Conservation (phyloP, 2,888 invertebrate genomes). For the Leuctra nigra region DNA sequence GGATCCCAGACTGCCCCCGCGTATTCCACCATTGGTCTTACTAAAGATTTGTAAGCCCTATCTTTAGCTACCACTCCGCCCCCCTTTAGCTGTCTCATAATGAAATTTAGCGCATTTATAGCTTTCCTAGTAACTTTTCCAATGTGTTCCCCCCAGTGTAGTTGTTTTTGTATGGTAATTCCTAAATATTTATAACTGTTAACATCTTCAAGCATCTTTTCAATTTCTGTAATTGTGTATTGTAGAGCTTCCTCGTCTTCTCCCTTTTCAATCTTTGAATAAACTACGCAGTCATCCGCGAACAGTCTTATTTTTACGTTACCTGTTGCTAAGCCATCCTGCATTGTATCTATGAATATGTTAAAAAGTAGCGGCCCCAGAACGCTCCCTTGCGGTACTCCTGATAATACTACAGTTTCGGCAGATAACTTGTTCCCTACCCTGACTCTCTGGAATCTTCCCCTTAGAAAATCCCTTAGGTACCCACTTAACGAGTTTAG, state of each 20-base stretch:
- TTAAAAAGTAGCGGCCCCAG: not conserved
- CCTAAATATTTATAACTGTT: not conserved
- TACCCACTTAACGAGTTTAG: not conserved
- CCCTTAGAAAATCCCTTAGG: no score
- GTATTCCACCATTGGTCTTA: not conserved
- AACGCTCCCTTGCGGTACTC: not conserved
- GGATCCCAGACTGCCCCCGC: not conserved
- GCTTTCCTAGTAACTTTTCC: no score
- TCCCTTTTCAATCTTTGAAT: not conserved
- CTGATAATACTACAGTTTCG: not conserved
- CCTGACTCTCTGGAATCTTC: not conserved
- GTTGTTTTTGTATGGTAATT: no score
- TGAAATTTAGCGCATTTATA: no score
- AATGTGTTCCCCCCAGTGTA: no score
- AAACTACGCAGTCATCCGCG: not conserved
- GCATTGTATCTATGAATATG: not conserved
- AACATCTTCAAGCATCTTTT: not conserved
- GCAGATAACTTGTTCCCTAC: not conserved
- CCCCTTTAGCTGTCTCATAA: not conserved
- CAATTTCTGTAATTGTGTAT: not conserved
- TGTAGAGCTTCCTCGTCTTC: no score
- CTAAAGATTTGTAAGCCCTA: not conserved
- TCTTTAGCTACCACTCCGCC: not conserved
- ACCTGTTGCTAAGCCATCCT: not conserved
- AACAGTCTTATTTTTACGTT: not conserved